phyloP scores from a whole-genome alignment of 2,797 vertebrate species.

The Huso huso region DNA sequence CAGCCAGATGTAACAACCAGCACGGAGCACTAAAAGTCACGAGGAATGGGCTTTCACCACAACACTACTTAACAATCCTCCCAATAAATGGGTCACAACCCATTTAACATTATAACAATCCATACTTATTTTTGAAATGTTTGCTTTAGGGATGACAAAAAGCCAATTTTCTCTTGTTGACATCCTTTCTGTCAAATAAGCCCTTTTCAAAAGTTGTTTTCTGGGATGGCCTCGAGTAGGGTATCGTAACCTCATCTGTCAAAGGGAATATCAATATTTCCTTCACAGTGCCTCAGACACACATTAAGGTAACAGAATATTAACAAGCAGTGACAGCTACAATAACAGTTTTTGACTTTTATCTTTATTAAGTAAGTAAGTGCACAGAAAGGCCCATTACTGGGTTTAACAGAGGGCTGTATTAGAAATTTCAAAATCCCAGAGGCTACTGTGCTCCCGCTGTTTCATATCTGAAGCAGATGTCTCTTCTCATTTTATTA shows the following conservation, averaged over 20 bases:
- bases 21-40: too few relatives aligned
- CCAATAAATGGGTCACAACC: too few relatives aligned
- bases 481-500: constrained; percentile 9
- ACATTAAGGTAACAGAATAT: constrained; percentile 8
- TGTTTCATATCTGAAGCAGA: constrained; percentile 8
- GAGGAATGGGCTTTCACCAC: too few relatives aligned
- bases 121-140: too few relatives aligned
- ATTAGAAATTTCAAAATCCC: constrained; percentile 4
- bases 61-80: too few relatives aligned
- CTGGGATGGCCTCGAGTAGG: too few relatives aligned
- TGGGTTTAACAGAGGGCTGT: neutral
- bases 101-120: too few relatives aligned
- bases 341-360: constrained; percentile 10
- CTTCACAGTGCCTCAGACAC: neutral
- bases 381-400: neutral
- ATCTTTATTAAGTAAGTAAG: neutral
- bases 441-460: neutral
- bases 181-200: too few relatives aligned
- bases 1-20: too few relatives aligned
- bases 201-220: too few relatives aligned
- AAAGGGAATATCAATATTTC: constrained; percentile 5
- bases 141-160: too few relatives aligned
- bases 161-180: too few relatives aligned
- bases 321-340: constrained; percentile 5
- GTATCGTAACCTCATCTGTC: constrained; percentile 1